Conservation (phyloP, 92 coral and sea anemone species). For the Muricea muricata region DNA sequence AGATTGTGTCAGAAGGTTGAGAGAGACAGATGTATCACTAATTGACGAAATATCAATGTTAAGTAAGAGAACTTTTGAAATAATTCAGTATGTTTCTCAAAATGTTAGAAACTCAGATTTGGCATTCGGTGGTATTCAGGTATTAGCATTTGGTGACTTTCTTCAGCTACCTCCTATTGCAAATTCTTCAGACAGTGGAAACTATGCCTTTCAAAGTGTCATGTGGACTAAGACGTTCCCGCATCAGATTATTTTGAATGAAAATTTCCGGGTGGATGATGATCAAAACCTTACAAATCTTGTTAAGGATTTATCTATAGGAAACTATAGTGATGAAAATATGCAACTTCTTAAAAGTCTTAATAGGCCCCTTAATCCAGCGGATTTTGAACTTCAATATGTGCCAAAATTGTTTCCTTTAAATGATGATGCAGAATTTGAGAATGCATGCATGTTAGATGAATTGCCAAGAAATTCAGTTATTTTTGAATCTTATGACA, state of each 20-base stretch:
- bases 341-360: conserved; percentile 9
- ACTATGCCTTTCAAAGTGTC: conserved; percentile 53
- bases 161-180: conserved; percentile 64
- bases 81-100: no score
- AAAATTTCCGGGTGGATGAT: conserved; percentile 42
- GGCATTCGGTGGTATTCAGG: conserved; percentile 62
- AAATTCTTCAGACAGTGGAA: conserved; percentile 18
- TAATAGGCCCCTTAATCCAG: conserved; percentile 41
- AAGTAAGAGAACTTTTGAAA: no score
- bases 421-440: conserved; percentile 69
- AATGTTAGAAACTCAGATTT: background rate
- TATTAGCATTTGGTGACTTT: conserved; percentile 63
- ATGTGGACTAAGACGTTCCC: conserved; percentile 54
- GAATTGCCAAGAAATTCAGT: conserved; percentile 20
- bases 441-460: background rate
- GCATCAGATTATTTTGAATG: conserved; percentile 49
- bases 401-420: conserved; percentile 47
- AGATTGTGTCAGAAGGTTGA: conserved; percentile 40
- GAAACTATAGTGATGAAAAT: conserved; percentile 14
- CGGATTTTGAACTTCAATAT: conserved; percentile 39
- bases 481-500: conserved; percentile 40
- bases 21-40: conserved; percentile 47
- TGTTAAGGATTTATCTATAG: conserved; percentile 25
- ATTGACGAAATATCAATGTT: conserved; percentile 32
- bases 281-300: background rate